Conservation (phyloP, 2,888 invertebrate species). For the Suillia variegata region DNA sequence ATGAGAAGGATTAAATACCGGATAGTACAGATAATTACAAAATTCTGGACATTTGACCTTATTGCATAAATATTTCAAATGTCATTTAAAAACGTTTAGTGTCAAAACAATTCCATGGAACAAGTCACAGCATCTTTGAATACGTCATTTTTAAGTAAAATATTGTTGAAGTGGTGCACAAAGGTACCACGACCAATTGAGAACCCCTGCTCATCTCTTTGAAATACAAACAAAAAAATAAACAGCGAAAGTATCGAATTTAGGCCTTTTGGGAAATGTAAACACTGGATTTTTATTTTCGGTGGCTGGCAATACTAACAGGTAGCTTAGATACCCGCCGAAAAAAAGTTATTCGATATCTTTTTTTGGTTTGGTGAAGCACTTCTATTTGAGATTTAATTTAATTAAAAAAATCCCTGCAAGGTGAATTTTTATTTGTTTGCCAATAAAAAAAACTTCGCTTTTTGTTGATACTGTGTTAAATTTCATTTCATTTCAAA, state of each 20-base stretch:
- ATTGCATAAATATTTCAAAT: background rate
- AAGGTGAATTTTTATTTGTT: background rate
- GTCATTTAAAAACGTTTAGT: background rate
- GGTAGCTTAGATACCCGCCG: slow-evolving; percentile 8
- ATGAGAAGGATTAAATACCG: background rate
- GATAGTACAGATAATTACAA: too few relatives aligned
- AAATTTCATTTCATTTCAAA: background rate
- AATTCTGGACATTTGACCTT: slow-evolving; percentile 1
- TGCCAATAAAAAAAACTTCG: background rate
- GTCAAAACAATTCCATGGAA: too few relatives aligned
- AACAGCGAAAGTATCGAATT: slow-evolving; percentile 6
- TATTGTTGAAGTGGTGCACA: too few relatives aligned
- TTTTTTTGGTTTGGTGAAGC: slow-evolving; percentile 6
- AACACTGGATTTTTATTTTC: slow-evolving; percentile 9
- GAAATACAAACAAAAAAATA: background rate
- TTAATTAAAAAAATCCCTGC: slow-evolving; percentile 43
- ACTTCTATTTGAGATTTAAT: slow-evolving; percentile 48
- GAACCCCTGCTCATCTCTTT: background rate
- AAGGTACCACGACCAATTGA: too few relatives aligned
- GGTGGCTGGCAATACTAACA: background rate
- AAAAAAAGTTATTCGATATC: background rate
- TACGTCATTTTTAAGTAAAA: too few relatives aligned
- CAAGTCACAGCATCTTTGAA: too few relatives aligned
- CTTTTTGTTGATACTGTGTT: background rate
- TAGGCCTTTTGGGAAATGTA: slow-evolving; percentile 12